Evolutionary conservation across 2,888 invertebrate species (phyloP).

Genomic region (Drosophila pseudotakahashii): DNA sequence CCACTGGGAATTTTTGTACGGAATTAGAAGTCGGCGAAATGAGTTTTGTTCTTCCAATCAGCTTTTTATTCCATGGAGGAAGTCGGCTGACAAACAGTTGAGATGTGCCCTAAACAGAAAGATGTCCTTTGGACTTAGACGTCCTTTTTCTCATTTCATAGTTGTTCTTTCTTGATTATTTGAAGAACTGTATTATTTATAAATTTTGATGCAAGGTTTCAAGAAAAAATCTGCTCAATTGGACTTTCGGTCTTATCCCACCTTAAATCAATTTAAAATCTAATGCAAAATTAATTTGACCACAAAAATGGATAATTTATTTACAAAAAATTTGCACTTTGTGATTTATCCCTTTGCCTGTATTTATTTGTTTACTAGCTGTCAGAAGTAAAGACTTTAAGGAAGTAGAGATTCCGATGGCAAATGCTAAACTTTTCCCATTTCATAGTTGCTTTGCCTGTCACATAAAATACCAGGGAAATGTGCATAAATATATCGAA

Average conservation of each 20-base stretch:
- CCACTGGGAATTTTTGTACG: slow-evolving; percentile 24
- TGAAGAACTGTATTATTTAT: no score
- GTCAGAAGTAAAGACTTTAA: slow-evolving; percentile 21
- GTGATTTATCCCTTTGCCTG: slow-evolving; percentile 17
- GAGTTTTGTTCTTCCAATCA: slow-evolving; percentile 21
- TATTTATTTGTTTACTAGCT: slow-evolving; percentile 24
- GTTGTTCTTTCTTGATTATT: no score
- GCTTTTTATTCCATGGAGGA: slow-evolving; percentile 16
- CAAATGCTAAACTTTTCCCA: slow-evolving; percentile 26
- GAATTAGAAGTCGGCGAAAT: slow-evolving; percentile 29
- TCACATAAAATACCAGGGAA: slow-evolving; percentile 35
- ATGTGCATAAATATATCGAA: slow-evolving; percentile 32
- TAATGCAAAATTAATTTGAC: slow-evolving; percentile 1
- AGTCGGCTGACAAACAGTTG: slow-evolving; percentile 5
- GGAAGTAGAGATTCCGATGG: neutral
- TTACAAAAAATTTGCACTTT: slow-evolving; percentile 26
- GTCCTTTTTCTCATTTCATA: neutral
- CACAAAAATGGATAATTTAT: slow-evolving; percentile 25
- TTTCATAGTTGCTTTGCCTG: slow-evolving; percentile 33
- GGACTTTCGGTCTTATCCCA: neutral
- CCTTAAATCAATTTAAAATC: neutral
- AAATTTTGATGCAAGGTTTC: no score
- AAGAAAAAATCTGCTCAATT: neutral
- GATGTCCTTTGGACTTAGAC: neutral
- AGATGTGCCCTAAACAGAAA: neutral